Conservation (phyloP, 37 sponge, comb jelly and placozoan genomes). For the Chondrilla cf. caribensis region DNA sequence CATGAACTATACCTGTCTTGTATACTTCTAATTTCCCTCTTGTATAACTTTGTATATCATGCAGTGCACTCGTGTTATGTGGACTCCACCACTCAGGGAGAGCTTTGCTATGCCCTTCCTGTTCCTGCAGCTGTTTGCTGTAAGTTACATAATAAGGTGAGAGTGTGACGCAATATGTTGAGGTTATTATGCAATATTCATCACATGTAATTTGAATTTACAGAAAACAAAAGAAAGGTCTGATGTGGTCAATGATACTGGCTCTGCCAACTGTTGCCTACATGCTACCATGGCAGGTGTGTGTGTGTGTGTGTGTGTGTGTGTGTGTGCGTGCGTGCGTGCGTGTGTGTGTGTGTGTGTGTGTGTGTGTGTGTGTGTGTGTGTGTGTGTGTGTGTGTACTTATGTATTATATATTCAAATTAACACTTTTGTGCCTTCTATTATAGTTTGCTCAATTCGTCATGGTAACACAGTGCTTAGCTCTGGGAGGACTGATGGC, state of each 20-base stretch:
- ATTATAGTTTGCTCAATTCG: constrained; percentile 85
- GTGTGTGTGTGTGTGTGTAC: too few species aligned
- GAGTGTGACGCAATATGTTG: background rate
- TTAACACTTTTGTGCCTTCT: too few species aligned
- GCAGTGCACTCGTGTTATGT: constrained; percentile 85
- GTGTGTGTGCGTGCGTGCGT: background rate
- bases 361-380: too few species aligned
- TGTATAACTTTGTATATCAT: background rate
- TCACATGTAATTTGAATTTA: background rate
- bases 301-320: background rate
- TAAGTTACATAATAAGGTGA: constrained; percentile 60
- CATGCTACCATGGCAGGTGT: constrained; percentile 89
- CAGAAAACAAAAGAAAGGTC: constrained; percentile 1
- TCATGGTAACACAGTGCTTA: constrained; percentile 72
- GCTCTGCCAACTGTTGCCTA: constrained; percentile 41
- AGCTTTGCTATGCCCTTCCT: constrained; percentile 94
- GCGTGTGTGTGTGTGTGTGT: background rate
- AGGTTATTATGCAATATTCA: too few species aligned
- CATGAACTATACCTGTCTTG: too few species aligned
- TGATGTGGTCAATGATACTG: constrained; percentile 20
- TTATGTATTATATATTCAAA: too few species aligned
- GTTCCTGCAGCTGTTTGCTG: constrained; percentile 56
- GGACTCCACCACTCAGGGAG: constrained; percentile 97
- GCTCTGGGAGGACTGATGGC: constrained; percentile 4
- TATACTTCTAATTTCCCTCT: too few species aligned